Conservation (phyloP, 2,888 invertebrate genomes). For the Vandiemenella viatica region DNA sequence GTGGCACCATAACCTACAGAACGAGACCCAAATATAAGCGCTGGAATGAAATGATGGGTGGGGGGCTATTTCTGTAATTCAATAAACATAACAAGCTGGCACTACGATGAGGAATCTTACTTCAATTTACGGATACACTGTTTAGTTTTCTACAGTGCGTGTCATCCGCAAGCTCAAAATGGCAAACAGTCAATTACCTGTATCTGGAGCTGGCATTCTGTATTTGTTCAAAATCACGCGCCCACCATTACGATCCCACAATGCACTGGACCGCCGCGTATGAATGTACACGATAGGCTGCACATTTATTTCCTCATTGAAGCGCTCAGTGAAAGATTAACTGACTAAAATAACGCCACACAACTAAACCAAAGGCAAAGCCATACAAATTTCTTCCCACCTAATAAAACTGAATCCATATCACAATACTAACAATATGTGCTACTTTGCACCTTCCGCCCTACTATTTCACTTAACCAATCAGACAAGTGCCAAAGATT, state of each 20-base stretch:
- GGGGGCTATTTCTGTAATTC: too few species aligned
- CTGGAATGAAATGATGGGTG: conserved; percentile 14
- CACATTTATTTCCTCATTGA: not conserved
- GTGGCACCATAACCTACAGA: conserved; percentile 12
- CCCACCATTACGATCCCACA: conserved; percentile 32
- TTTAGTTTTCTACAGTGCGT: too few species aligned
- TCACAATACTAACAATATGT: not conserved
- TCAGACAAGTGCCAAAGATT: conserved; percentile 1
- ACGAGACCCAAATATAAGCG: conserved; percentile 14
- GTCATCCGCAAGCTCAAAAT: too few species aligned
- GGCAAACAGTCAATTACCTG: conserved; percentile 14
- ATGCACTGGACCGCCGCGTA: conserved; percentile 26
- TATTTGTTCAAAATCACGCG: conserved; percentile 37
- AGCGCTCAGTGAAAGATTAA: too few species aligned
- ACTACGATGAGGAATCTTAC: too few species aligned
- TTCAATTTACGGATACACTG: too few species aligned
- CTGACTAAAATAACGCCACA: too few species aligned
- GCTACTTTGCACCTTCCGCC: conserved; percentile 14
- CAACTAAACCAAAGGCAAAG: too few species aligned
- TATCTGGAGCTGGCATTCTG: conserved; percentile 21
- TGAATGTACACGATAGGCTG: conserved; percentile 19
- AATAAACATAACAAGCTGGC: too few species aligned
- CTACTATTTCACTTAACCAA: conserved; percentile 6
- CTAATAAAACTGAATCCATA: not conserved
- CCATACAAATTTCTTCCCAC: not conserved